These are phyloP conservation scores for Idaea aversata DNA, from an alignment of 2,888 invertebrate species.

Conservation along the genomic window DNA sequence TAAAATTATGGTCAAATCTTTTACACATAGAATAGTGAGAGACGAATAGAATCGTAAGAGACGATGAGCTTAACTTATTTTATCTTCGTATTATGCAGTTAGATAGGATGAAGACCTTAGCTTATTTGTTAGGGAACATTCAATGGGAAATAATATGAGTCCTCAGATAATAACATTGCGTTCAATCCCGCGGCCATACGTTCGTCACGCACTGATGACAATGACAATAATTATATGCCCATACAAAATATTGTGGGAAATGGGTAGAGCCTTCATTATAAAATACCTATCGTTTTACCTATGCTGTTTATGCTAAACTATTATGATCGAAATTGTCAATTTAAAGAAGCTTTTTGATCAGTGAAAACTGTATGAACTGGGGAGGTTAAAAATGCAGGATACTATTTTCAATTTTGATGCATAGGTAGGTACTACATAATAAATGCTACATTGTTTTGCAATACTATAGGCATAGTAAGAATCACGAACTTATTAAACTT, in stretches of 20 bases:
- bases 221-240: constrained; percentile 46
- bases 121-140: too few species aligned
- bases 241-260: constrained; percentile 54
- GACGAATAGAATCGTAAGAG: not conserved
- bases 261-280: constrained; percentile 32
- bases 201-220: constrained; percentile 66
- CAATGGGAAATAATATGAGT: not conserved
- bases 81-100: too few species aligned
- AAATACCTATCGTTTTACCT: not conserved
- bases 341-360: not conserved
- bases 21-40: not conserved
- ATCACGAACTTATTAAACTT: too few species aligned
- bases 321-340: not conserved
- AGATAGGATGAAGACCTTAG: too few species aligned
- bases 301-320: not conserved
- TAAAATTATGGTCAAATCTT: not conserved
- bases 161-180: not conserved
- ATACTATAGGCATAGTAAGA: too few species aligned
- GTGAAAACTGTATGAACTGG: not conserved
- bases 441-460: too few species aligned
- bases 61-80: too few species aligned
- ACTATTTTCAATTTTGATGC: not conserved
- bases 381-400: not conserved
- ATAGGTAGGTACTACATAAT: too few species aligned
- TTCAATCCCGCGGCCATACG: constrained; percentile 38